Conservation (phyloP, 2,113 vertebrate species). For the Bufo bufo region DNA sequence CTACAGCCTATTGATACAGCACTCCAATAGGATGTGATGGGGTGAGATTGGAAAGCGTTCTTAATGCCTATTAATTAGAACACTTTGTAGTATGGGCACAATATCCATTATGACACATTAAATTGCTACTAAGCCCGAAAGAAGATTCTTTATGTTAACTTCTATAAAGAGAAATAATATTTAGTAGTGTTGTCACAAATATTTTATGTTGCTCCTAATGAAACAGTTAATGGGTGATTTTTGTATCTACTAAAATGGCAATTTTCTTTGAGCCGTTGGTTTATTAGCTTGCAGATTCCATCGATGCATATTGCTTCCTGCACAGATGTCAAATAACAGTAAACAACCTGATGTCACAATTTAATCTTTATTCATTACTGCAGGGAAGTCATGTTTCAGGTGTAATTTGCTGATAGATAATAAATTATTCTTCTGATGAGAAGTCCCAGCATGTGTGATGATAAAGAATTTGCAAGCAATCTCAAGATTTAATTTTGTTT, state of each 20-base stretch:
- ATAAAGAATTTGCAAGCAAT: neutral
- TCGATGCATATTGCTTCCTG: conserved; percentile 26
- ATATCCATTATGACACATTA: neutral
- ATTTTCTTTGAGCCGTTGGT: conserved; percentile 22
- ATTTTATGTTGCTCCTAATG: conserved; percentile 25
- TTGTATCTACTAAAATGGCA: conserved; percentile 12
- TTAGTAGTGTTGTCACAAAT: conserved; percentile 22
- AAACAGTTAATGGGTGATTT: conserved; percentile 10
- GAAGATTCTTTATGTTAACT: neutral
- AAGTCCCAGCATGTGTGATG: conserved; percentile 1
- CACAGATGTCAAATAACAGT: conserved; percentile 51
- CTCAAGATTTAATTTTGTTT: conserved; percentile 16
- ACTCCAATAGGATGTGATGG: neutral
- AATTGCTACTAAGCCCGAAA: neutral
- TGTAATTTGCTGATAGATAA: conserved; percentile 47
- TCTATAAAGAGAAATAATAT: conserved; percentile 32
- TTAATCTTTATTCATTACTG: conserved; percentile 52
- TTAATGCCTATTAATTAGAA: neutral
- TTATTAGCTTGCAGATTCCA: conserved; percentile 38
- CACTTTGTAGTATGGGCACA: neutral
- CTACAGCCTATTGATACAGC: neutral
- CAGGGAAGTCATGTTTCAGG: conserved; percentile 45
- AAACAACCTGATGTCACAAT: conserved; percentile 43
- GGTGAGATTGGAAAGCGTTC: neutral
- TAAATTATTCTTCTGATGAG: conserved; percentile 42